Conservation (phyloP, 2,113 vertebrate species). For the Nesogale talazaci region DNA sequence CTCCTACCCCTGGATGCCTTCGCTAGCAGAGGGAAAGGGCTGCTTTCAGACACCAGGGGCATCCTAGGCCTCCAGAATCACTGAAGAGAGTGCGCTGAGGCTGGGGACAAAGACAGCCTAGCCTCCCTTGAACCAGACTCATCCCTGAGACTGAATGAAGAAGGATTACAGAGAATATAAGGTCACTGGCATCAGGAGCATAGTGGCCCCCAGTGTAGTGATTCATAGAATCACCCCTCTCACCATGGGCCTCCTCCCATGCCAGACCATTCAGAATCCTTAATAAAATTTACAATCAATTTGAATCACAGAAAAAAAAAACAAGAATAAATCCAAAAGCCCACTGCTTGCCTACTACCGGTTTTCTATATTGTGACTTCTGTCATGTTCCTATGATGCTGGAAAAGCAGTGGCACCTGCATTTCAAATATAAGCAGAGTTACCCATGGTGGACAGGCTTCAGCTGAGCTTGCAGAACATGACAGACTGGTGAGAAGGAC, state of each 20-base stretch:
- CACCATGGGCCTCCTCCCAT: too few species aligned
- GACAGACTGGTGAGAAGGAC: too few species aligned
- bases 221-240: neutral
- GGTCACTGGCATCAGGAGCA: neutral
- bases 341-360: too few species aligned
- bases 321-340: too few species aligned
- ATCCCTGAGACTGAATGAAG: neutral
- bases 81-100: constrained; percentile 80
- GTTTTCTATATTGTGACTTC: too few species aligned
- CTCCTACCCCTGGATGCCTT: constrained; percentile 91
- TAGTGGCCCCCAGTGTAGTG: neutral
- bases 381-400: too few species aligned
- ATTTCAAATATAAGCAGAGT: too few species aligned
- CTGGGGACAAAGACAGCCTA: neutral
- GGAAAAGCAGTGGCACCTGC: too few species aligned
- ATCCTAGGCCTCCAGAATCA: constrained; percentile 89
- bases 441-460: too few species aligned
- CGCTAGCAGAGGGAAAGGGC: constrained; percentile 89
- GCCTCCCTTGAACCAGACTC: neutral
- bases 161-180: neutral
- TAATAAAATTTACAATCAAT: neutral
- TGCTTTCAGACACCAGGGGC: constrained; percentile 90
- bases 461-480: too few species aligned
- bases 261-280: neutral
- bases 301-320: neutral